These are phyloP conservation scores for Phasianus colchicus DNA, from an alignment of 2,113 vertebrate species.

Conservation along the genomic window DNA sequence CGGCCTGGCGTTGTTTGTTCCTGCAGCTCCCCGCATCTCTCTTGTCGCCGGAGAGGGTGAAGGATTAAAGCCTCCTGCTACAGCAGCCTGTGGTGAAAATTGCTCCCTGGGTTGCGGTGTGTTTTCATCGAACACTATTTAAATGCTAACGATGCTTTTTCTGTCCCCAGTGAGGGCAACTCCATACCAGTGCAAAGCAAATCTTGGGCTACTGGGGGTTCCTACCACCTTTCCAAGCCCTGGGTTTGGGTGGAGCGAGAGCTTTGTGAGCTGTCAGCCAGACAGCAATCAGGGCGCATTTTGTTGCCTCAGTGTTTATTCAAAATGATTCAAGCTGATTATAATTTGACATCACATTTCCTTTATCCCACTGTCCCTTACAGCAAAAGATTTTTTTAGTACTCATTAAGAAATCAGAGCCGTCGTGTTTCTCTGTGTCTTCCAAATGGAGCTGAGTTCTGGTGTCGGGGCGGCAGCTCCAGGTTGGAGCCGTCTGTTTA, in stretches of 20 bases:
- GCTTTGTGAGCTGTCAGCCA: slow-evolving; percentile 34
- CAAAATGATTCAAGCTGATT: slow-evolving; percentile 45
- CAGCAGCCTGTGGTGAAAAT: slow-evolving; percentile 60
- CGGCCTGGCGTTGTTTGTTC: slow-evolving; percentile 42
- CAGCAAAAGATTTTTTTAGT: slow-evolving; percentile 12
- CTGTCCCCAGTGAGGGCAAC: neutral
- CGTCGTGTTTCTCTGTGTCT: neutral
- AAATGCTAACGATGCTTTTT: slow-evolving; percentile 48
- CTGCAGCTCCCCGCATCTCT: neutral
- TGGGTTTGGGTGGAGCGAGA: neutral
- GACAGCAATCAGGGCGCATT: slow-evolving; percentile 40
- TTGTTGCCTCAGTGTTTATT: slow-evolving; percentile 17
- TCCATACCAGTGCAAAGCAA: slow-evolving; percentile 1
- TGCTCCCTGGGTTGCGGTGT: slow-evolving; percentile 41
- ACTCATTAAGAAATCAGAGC: neutral
- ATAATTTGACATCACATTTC: slow-evolving; percentile 41
- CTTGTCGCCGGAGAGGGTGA: slow-evolving; percentile 35
- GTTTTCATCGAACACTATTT: slow-evolving; percentile 61
- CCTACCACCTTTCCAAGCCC: slow-evolving; percentile 13
- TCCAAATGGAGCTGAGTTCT: rapidly evolving
- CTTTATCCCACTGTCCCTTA: slow-evolving; percentile 37
- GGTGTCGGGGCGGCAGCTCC: neutral
- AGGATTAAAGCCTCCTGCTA: slow-evolving; percentile 45
- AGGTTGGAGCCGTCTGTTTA: neutral
- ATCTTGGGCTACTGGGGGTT: neutral